A percentile compares a stretch with the other conserved stretches of the same genome.
These are phyloP conservation scores for Matsumyia berberina DNA, from an alignment of 2,888 invertebrate species.

Conservation along the genomic window DNA sequence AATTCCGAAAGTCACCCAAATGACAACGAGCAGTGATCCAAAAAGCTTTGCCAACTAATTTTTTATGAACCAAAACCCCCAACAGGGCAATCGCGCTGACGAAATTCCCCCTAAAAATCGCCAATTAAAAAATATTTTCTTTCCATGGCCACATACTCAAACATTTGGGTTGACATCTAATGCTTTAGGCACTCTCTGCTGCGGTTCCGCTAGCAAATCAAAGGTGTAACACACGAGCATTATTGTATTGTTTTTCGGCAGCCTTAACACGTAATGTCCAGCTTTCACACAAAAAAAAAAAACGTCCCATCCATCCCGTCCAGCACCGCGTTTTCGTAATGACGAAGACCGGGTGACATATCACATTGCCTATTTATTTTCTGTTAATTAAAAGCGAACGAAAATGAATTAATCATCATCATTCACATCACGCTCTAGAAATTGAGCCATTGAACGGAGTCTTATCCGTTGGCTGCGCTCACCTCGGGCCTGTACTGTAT, in stretches of 20 bases:
- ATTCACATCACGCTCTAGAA: constrained; percentile 76
- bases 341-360: constrained; percentile 49
- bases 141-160: no score
- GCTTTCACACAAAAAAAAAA: constrained; percentile 53
- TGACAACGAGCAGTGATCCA: no score
- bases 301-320: neutral
- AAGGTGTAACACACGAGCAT: constrained; percentile 7
- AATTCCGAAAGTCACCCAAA: no score
- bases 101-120: no score
- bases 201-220: constrained; percentile 55
- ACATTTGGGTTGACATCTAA: constrained; percentile 58
- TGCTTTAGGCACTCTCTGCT: constrained; percentile 12
- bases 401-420: constrained; percentile 76
- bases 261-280: constrained; percentile 41
- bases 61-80: no score
- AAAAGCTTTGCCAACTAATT: no score
- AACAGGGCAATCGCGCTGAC: no score
- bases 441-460: constrained; percentile 66
- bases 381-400: constrained; percentile 72
- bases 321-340: constrained; percentile 23
- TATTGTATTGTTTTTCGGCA: constrained; percentile 54
- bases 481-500: neutral
- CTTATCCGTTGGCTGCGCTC: constrained; percentile 31
- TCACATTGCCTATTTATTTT: constrained; percentile 66
- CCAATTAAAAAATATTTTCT: no score